Evolutionary conservation across 2,113 vertebrate genomes (phyloP).

Genomic region (Gavialis gangeticus): DNA sequence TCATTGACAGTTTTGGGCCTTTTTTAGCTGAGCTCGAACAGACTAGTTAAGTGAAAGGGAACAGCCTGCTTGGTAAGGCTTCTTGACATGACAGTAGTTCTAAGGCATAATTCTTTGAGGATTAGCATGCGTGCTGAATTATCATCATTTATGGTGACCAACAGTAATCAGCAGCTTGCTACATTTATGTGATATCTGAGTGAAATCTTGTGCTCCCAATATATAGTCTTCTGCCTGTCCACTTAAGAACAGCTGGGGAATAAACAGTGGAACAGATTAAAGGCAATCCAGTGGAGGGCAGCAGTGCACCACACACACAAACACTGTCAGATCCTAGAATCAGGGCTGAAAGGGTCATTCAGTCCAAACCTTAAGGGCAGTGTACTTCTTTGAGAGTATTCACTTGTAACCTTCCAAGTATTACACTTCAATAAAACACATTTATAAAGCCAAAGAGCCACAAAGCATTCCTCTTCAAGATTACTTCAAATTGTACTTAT

Average conservation of each 20-base stretch:
- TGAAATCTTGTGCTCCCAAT: neutral
- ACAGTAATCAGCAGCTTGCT: neutral
- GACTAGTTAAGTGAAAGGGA: neutral
- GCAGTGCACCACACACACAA: slow-evolving; percentile 31
- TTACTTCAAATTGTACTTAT: slow-evolving; percentile 20
- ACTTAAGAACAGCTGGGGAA: rapidly evolving
- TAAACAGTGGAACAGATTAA: rapidly evolving
- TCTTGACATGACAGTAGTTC: neutral
- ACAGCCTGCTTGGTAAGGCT: neutral
- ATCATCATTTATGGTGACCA: neutral
- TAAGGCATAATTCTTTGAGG: neutral
- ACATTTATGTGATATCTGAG: neutral
- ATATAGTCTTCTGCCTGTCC: neutral
- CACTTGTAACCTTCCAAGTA: neutral
- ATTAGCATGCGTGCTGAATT: neutral
- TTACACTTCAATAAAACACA: slow-evolving; percentile 27
- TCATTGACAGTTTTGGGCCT: neutral
- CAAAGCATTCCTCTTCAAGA: neutral
- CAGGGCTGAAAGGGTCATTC: too few relatives aligned
- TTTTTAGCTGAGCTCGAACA: neutral
- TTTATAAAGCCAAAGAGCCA: slow-evolving; percentile 18
- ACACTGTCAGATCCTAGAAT: rapidly evolving
- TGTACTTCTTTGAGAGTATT: neutral
- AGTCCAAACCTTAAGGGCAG: neutral
- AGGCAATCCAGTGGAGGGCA: slow-evolving; percentile 57